Percentiles rank a stretch among this genome's conserved stretches.
phyloP scores from a whole-genome alignment of 92 coral and sea anemone genomes.

The Zoanthus solanderi region DNA sequence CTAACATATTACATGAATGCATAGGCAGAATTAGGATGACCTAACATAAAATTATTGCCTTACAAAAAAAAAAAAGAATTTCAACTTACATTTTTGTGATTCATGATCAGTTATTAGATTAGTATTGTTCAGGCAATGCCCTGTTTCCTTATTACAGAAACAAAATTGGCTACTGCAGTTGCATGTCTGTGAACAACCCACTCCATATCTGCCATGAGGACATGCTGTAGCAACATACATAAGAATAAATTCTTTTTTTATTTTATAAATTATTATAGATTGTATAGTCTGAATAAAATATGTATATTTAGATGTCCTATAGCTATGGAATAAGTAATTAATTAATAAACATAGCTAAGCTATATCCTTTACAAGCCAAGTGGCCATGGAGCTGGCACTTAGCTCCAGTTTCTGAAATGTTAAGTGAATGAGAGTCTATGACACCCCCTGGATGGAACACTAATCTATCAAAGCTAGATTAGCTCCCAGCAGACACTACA shows the following conservation, averaged over 20 bases:
- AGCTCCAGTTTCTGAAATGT: no score
- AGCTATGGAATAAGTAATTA: no score
- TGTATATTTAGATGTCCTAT: no score
- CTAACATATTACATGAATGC: background rate
- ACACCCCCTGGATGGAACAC: no score
- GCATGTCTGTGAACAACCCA: constrained; percentile 65
- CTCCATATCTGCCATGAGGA: constrained; percentile 80
- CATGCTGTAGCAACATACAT: constrained; percentile 50
- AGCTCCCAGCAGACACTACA: no score
- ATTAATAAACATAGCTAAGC: no score
- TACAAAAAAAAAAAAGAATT: background rate
- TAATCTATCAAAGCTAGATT: no score
- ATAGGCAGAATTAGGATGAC: background rate
- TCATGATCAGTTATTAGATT: background rate
- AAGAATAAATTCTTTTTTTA: background rate
- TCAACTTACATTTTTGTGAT: constrained; percentile 29
- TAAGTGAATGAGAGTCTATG: no score
- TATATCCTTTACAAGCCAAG: no score
- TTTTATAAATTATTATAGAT: background rate
- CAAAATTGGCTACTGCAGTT: constrained; percentile 69
- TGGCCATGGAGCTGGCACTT: no score
- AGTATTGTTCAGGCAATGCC: constrained; percentile 55
- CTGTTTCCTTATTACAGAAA: constrained; percentile 75
- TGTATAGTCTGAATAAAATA: background rate
- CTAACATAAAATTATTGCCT: background rate